Evolutionary conservation across 1,140 invertebrate species (phyloP), one percentile per base, ranked within the genome.

Genomic region (Drosophila eugracilis): DNA sequence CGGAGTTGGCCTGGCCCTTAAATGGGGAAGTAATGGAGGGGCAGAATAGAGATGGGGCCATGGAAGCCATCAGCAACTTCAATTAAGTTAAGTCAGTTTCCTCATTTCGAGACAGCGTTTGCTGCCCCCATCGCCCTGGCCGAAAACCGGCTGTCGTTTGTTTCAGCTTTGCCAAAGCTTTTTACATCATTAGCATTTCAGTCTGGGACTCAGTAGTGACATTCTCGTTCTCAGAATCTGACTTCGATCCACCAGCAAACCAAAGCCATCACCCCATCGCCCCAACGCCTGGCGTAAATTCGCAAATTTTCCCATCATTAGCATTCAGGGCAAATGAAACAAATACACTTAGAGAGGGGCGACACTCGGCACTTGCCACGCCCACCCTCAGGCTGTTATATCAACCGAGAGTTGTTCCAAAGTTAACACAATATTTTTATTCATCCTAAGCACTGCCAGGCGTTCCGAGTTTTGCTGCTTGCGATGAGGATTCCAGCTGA

Each of bases 171-270:
- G 75, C 22, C 59, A 58, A 65, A 78, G 78, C 78, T 88, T 88
- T 88, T 88, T 86, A 88, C 83, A 86, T 86, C 83, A 86, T 88
- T 86, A 86, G 83, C 81, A 86, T 88, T 86, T 86, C 83, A 88
- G 83, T 22, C 28, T 32, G 26, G 22, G 36, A 60, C 39, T 34
- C 50, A 39, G 69, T 44, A 37, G 37, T 34, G 37, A 37, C 34
- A 59, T 22, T 39, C 50, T 26, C 12, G 52, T 57, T 62, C 34
- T 36, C 48, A 21, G 41, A 47, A 50, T 15, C 34, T 28, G 59
- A 53, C 48, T 74, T 75, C 74, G 55, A 59, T 79, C 7, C 28
- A 36, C 9, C 21, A 10, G 6, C 41, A 12, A 34, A 14, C 39
- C 54, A 42, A n/a, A n/a, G 12, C 55, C 48, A 44, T 39, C n/a